A percentile compares a stretch with the other conserved stretches of the same genome.
Evolutionary conservation across 2,888 invertebrate species (phyloP).

Genomic region (Byasa hedistus): DNA sequence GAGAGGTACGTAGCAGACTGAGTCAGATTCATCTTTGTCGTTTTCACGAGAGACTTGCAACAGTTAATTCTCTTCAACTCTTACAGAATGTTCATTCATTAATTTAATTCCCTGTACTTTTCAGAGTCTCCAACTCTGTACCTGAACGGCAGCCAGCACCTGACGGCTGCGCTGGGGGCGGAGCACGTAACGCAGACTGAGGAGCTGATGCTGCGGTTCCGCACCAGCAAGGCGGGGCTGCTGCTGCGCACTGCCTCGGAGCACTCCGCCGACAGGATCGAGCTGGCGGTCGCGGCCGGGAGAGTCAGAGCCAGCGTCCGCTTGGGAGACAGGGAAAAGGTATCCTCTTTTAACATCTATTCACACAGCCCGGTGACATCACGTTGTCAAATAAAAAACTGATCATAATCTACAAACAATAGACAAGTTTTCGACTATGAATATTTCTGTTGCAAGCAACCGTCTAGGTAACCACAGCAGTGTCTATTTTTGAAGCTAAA

Average conservation of each 20-base stretch:
- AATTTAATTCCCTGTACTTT: neutral
- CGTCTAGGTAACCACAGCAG: no score
- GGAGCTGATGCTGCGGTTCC: slow-evolving; percentile 91
- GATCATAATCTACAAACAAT: no score
- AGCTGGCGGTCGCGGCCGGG: slow-evolving; percentile 91
- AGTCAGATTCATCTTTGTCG: no score
- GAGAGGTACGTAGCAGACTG: slow-evolving; percentile 76
- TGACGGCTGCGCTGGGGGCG: slow-evolving; percentile 86
- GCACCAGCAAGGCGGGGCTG: slow-evolving; percentile 88
- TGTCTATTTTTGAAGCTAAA: no score
- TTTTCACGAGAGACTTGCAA: no score
- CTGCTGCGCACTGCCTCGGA: slow-evolving; percentile 89
- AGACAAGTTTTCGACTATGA: no score
- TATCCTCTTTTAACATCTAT: no score
- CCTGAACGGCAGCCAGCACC: slow-evolving; percentile 93
- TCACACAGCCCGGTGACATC: no score
- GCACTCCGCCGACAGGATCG: slow-evolving; percentile 89
- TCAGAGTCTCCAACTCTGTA: slow-evolving; percentile 92
- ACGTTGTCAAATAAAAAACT: no score
- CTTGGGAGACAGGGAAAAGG: slow-evolving; percentile 92
- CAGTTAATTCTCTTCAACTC: no score
- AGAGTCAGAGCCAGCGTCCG: slow-evolving; percentile 89
- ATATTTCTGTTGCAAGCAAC: no score
- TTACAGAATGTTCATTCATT: no score
- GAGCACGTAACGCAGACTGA: slow-evolving; percentile 93